Percentiles rank a stretch among this genome's conserved stretches.
These are phyloP conservation scores for Proisotoma minuta DNA, from an alignment of 2,888 invertebrate genomes.

Conservation along the genomic window DNA sequence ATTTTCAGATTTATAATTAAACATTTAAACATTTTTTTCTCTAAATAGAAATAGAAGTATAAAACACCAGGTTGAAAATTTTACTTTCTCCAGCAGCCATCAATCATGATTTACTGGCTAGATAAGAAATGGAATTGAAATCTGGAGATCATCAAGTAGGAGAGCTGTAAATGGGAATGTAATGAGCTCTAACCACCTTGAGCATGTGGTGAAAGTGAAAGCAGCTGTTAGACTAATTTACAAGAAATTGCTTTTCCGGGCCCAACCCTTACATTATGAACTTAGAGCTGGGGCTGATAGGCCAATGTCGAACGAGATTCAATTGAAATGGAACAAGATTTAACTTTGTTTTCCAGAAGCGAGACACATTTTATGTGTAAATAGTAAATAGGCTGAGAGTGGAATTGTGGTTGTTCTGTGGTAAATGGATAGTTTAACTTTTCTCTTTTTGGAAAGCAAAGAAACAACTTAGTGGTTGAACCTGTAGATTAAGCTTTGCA, in stretches of 20 bases:
- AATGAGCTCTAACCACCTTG: not conserved
- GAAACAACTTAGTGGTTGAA: too few relatives aligned
- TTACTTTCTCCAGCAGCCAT: too few relatives aligned
- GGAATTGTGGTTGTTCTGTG: too few relatives aligned
- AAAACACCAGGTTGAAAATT: too few relatives aligned
- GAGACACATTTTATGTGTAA: not conserved
- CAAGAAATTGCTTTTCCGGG: not conserved
- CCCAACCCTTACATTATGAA: not conserved
- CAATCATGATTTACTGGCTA: too few relatives aligned
- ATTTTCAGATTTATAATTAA: constrained; percentile 1
- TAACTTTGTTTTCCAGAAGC: too few relatives aligned
- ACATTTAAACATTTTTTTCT: not conserved
- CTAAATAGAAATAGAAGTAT: too few relatives aligned
- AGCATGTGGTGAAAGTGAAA: constrained; percentile 3
- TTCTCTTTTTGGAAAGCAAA: too few relatives aligned
- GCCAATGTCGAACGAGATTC: not conserved
- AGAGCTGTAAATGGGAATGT: constrained; percentile 1
- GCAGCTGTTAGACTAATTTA: constrained; percentile 2
- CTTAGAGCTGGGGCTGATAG: not conserved
- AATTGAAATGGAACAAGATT: not conserved
- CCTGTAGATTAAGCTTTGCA: too few relatives aligned
- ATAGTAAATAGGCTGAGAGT: too few relatives aligned
- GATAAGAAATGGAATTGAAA: not conserved
- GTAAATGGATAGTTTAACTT: too few relatives aligned
- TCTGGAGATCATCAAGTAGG: too few relatives aligned